Conservation (phyloP, 2,797 vertebrate species). For the Chanos chanos region DNA sequence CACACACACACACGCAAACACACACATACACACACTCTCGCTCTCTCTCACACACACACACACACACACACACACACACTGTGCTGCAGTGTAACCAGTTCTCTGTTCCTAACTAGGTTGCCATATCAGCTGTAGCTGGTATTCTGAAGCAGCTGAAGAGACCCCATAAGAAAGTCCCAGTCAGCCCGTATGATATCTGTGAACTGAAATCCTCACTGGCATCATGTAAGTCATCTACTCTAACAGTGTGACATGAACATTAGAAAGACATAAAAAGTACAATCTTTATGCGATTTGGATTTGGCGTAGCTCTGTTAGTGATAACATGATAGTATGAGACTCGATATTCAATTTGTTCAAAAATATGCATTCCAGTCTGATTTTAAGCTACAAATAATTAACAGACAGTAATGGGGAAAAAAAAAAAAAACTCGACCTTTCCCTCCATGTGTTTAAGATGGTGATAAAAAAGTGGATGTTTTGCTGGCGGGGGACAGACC, state of each 20-base stretch:
- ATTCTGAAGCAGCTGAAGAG: constrained; percentile 95
- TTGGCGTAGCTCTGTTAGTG: too few species aligned
- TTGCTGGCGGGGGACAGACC: constrained; percentile 81
- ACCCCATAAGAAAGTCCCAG: constrained; percentile 83
- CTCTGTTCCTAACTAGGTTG: constrained; percentile 80
- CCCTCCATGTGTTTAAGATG: not conserved
- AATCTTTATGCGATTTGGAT: too few species aligned
- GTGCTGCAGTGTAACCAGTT: constrained; percentile 29
- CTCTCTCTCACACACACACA: too few species aligned
- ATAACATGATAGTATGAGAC: too few species aligned
- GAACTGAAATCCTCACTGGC: constrained; percentile 53
- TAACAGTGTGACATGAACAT: not conserved
- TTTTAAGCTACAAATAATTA: too few species aligned
- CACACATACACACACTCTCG: too few species aligned
- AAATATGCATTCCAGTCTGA: not conserved
- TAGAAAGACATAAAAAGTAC: too few species aligned
- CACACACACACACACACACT: not conserved
- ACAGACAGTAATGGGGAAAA: too few species aligned
- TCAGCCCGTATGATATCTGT: constrained; percentile 86
- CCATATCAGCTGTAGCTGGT: constrained; percentile 91
- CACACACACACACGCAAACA: too few species aligned
- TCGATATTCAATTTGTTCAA: too few species aligned
- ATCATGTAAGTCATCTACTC: constrained; percentile 13
- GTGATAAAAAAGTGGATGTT: not conserved
- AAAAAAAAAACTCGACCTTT: too few species aligned